These are phyloP conservation scores for Labeo calbasu DNA, from an alignment of 2,797 vertebrate species.

Conservation along the genomic window DNA sequence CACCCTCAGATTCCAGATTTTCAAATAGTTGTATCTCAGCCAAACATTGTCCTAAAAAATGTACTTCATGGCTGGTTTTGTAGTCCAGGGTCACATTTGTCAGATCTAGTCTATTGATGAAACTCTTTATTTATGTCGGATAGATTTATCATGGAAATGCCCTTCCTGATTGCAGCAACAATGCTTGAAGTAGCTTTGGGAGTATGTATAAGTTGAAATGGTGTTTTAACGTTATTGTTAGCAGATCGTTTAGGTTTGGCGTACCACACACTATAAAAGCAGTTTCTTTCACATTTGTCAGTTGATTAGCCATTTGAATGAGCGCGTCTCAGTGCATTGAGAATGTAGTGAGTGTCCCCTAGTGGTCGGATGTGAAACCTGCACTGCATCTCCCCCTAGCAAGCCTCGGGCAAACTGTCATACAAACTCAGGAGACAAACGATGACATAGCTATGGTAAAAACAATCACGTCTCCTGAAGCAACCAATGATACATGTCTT, in stretches of 20 bases:
- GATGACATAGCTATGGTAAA: background rate
- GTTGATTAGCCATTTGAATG: background rate
- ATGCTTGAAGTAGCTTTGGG: background rate
- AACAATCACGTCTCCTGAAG: conserved; percentile 29
- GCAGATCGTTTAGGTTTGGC: background rate
- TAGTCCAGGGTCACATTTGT: background rate
- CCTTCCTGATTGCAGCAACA: background rate
- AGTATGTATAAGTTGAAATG: background rate
- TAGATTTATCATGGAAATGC: background rate
- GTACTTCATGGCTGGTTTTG: no score
- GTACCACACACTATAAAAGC: background rate
- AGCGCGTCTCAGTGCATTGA: background rate
- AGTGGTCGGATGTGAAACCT: background rate
- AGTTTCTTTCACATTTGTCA: background rate
- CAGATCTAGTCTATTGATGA: background rate
- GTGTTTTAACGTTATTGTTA: background rate
- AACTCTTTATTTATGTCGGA: background rate
- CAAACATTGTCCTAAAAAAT: no score
- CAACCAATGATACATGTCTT: conserved; percentile 16
- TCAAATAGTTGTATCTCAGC: no score
- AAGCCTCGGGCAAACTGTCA: conserved; percentile 27
- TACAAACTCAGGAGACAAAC: conserved; percentile 9
- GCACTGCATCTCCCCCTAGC: conserved; percentile 6
- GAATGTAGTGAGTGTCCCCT: conserved; percentile 29
- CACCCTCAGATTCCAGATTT: no score